Percentiles rank a stretch among this genome's conserved stretches.
Conservation (phyloP, 2,113 vertebrate species). For the Hemicordylus capensis region DNA sequence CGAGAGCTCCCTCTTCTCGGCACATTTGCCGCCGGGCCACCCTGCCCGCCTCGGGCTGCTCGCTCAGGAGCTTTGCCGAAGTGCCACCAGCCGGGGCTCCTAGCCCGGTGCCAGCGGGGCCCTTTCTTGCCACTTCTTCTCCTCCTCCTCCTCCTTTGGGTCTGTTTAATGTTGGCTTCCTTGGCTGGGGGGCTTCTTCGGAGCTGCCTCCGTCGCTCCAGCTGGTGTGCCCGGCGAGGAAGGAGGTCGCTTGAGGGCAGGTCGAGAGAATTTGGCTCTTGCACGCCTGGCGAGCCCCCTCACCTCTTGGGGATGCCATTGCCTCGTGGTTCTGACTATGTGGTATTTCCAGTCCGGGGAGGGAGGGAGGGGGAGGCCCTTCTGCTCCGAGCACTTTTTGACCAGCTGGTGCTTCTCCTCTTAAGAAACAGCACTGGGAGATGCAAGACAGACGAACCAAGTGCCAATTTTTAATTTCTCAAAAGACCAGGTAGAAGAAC, state of each 20-base stretch:
- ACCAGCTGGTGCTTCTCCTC: background rate
- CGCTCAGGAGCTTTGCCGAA: conserved; percentile 76
- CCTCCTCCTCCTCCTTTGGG: too few relatives aligned
- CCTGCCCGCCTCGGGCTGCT: too few relatives aligned
- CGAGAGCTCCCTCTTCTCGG: conserved; percentile 18
- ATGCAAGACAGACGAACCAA: too few relatives aligned
- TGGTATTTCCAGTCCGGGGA: background rate
- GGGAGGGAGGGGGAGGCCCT: background rate
- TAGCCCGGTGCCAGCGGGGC: background rate
- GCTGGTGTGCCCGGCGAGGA: background rate
- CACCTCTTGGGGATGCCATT: background rate
- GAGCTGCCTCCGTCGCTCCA: background rate
- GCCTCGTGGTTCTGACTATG: too few relatives aligned
- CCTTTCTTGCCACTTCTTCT: background rate
- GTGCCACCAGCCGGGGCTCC: conserved; percentile 46
- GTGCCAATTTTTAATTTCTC: background rate
- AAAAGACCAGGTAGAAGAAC: background rate
- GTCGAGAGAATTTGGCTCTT: too few relatives aligned
- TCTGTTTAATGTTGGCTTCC: background rate
- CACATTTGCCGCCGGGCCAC: too few relatives aligned
- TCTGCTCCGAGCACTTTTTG: background rate
- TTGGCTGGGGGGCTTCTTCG: background rate
- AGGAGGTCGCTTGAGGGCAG: background rate
- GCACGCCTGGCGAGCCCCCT: too few relatives aligned
- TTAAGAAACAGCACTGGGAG: background rate